Evolutionary conservation across 2,888 invertebrate genomes (phyloP), one percentile per base, ranked within the genome.

Genomic region (Amblyjoppa proteus): DNA sequence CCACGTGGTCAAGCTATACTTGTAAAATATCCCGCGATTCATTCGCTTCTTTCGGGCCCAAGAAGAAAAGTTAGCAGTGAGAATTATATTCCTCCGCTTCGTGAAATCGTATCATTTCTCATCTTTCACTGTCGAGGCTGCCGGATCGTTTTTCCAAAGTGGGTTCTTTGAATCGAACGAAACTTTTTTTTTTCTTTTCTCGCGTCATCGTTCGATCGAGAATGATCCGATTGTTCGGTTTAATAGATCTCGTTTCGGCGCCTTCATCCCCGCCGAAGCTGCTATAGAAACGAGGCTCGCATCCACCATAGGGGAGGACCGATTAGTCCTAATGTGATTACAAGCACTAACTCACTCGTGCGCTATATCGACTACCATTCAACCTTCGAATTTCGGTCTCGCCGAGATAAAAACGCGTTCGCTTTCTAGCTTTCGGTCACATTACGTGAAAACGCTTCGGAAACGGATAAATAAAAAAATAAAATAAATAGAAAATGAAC

Each of bases 261-360:
- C 88, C 89, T 88, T 88, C 86, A 86, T 86, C 28, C 89, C 90
- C 90, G 88, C 89, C 88, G 87, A 88, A 70, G 25, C 38, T 16
- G 64, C 64, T 53, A 25, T 53, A n/a, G 25, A 31, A 53, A 61
- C 70, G 76, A 89, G 69, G 87, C 70, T 34, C 84, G 86, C 86
- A 88, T 88, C 90, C 89, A 85, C 88, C 85, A 88, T 88, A 88
- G 58, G 45, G 86, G 88, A 89, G 87, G 75, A 79, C 53, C 91
- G 91, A 92, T 92, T 92, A 92, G 91, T 89, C 91, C 85, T 91
- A 92, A 92, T 91, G 89, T 90, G 91, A 92, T 92, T 93, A 92
- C 89, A 90, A 90, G 87, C 91, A 90, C 89, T 90, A 91, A 92
- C 90, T 92, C 92, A 90, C 88, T 90, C 89, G 82, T 28, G 28